Conservation (phyloP, 2,888 invertebrate species). For the Eupithecia vulgata region DNA sequence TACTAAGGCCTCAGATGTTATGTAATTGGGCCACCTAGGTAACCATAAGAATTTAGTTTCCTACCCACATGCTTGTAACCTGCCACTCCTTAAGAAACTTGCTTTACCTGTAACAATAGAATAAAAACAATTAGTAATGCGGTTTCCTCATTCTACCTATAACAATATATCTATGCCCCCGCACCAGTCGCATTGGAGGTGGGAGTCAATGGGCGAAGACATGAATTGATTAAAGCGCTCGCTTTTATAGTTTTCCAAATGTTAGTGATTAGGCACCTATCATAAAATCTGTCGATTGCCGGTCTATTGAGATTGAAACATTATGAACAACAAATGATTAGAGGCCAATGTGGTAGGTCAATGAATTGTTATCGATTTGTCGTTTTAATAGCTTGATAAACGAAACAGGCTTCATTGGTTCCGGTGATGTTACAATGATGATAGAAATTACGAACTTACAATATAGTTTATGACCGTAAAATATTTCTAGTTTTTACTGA, state of each 20-base stretch:
- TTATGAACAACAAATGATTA: conserved; percentile 18
- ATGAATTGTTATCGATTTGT: conserved; percentile 16
- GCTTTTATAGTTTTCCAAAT: conserved; percentile 29
- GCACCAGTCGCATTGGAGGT: conserved; percentile 71
- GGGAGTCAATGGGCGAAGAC: conserved; percentile 54
- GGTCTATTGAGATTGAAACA: conserved; percentile 23
- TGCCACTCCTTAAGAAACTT: conserved; percentile 53
- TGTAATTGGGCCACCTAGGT: background rate
- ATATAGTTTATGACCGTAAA: background rate
- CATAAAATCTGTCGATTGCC: conserved; percentile 29
- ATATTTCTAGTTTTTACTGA: background rate
- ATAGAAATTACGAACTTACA: background rate
- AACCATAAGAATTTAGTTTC: background rate
- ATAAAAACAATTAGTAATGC: conserved; percentile 76
- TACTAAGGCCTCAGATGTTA: no score
- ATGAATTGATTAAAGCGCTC: conserved; percentile 30
- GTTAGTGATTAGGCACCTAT: conserved; percentile 24
- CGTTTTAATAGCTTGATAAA: conserved; percentile 7
- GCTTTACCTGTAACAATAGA: conserved; percentile 78
- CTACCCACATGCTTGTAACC: background rate
- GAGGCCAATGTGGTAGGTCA: conserved; percentile 10
- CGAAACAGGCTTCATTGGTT: background rate
- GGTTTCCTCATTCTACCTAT: conserved; percentile 67
- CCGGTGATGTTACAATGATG: background rate
- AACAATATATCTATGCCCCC: conserved; percentile 75